phyloP scores from a whole-genome alignment of 1,140 invertebrate genomes.

The Bombus sylvicola region DNA sequence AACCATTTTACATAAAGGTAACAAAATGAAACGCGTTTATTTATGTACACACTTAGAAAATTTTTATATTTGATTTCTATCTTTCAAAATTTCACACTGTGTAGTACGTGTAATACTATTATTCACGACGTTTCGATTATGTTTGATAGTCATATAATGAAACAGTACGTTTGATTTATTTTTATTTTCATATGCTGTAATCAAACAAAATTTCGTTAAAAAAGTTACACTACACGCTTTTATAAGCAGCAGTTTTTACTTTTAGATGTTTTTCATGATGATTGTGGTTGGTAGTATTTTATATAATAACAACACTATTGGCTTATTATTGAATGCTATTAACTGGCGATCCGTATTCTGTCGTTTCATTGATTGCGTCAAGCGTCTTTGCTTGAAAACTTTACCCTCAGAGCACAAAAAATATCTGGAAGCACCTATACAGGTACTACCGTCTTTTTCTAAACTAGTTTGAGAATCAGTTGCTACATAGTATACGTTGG shows the following conservation, averaged over 20 bases:
- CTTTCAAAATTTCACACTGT: slow-evolving; percentile 6
- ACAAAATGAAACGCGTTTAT: slow-evolving; percentile 44
- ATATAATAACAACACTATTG: slow-evolving; percentile 76
- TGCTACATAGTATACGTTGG: slow-evolving; percentile 23
- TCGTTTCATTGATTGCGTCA: slow-evolving; percentile 69
- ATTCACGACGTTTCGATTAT: neutral
- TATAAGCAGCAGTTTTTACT: slow-evolving; percentile 67
- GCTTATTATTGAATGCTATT: slow-evolving; percentile 74
- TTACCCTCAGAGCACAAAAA: slow-evolving; percentile 70
- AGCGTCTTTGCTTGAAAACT: slow-evolving; percentile 61
- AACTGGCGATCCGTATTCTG: slow-evolving; percentile 70
- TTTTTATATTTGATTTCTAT: slow-evolving; percentile 9
- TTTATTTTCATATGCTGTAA: neutral
- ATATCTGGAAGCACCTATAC: slow-evolving; percentile 75
- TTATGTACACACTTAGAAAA: neutral
- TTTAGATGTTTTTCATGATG: slow-evolving; percentile 79
- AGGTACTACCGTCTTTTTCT: slow-evolving; percentile 67
- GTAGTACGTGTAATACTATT: slow-evolving; percentile 7
- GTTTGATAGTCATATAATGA: slow-evolving; percentile 1
- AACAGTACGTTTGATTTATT: slow-evolving; percentile 1
- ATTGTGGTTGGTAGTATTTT: slow-evolving; percentile 77
- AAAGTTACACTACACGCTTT: slow-evolving; percentile 16
- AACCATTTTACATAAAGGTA: slow-evolving; percentile 90
- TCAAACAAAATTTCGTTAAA: neutral
- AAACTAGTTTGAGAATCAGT: slow-evolving; percentile 42